A percentile compares a stretch with the other conserved stretches of the same genome.
phyloP scores from a whole-genome alignment of 2,888 invertebrate species.

The Idaea aversata region DNA sequence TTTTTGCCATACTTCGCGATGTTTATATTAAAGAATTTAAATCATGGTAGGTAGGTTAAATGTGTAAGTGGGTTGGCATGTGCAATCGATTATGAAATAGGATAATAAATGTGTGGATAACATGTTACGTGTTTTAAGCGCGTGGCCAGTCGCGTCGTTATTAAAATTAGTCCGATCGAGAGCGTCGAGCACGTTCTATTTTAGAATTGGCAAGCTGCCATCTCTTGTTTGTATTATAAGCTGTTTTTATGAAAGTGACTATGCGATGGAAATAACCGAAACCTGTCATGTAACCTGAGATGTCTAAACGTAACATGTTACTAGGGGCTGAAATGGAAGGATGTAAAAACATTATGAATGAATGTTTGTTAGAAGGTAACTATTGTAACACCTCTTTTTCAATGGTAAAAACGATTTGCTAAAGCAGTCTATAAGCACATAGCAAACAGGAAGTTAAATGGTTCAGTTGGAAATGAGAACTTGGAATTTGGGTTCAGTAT shows the following conservation, averaged over 20 bases:
- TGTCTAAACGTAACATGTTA: conserved; percentile 46
- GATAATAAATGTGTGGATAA: conserved; percentile 40
- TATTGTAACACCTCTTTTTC: conserved; percentile 5
- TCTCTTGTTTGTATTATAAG: conserved; percentile 80
- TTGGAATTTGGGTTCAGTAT: conserved; percentile 26
- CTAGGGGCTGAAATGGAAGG: conserved; percentile 17
- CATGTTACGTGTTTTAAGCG: conserved; percentile 57
- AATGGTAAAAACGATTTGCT: conserved; percentile 44
- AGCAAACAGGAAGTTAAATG: conserved; percentile 34
- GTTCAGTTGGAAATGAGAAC: conserved; percentile 41
- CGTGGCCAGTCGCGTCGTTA: conserved; percentile 59
- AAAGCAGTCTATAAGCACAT: conserved; percentile 64
- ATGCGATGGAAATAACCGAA: conserved; percentile 78
- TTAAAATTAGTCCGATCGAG: conserved; percentile 77
- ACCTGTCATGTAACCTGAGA: conserved; percentile 78
- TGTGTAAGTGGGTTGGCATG: not conserved
- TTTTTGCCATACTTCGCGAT: not conserved
- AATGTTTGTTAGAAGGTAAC: conserved; percentile 8
- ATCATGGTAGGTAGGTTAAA: not conserved
- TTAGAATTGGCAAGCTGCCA: conserved; percentile 72
- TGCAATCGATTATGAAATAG: conserved; percentile 34
- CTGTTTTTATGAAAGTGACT: conserved; percentile 80
- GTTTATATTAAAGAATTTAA: not conserved
- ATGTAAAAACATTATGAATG: not conserved
- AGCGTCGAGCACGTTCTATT: conserved; percentile 74